These are phyloP conservation scores for Bufo gargarizans DNA, from an alignment of 2,113 vertebrate genomes.

Conservation along the genomic window DNA sequence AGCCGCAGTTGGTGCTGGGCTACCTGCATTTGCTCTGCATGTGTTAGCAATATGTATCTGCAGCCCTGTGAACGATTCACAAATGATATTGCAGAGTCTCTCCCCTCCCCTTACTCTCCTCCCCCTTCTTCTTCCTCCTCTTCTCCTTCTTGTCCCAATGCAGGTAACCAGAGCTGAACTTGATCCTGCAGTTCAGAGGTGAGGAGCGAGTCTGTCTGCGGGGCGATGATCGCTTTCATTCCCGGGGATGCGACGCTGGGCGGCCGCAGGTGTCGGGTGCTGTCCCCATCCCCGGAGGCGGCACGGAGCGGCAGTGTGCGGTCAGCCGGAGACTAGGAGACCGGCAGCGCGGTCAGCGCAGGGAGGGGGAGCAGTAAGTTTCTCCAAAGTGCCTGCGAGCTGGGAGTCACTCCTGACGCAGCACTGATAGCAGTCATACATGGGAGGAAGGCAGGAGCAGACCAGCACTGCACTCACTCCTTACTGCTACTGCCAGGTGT, in stretches of 20 bases:
- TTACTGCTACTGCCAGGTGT: constrained; percentile 54
- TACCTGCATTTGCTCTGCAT: constrained; percentile 92
- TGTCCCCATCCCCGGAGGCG: constrained; percentile 63
- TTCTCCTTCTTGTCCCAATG: constrained; percentile 72
- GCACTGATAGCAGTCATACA: constrained; percentile 32
- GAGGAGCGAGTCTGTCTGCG: constrained; percentile 67
- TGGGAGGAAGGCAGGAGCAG: constrained; percentile 61
- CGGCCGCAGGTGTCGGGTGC: constrained; percentile 71
- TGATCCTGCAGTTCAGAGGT: constrained; percentile 83
- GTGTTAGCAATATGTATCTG: constrained; percentile 89
- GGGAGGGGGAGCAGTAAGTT: constrained; percentile 71
- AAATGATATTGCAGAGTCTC: constrained; percentile 90
- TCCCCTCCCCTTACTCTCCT: constrained; percentile 68
- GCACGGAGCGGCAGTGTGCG: constrained; percentile 57
- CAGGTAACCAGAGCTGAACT: constrained; percentile 84
- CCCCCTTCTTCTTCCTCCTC: constrained; percentile 59
- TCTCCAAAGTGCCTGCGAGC: constrained; percentile 69
- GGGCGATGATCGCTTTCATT: constrained; percentile 63
- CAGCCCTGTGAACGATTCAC: constrained; percentile 86
- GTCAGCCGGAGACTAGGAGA: constrained; percentile 59
- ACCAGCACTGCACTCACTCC: constrained; percentile 57
- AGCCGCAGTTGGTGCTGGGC: constrained; percentile 77
- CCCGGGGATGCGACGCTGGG: constrained; percentile 64
- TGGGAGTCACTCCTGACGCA: constrained; percentile 67
- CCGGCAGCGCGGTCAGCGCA: neutral